Evolutionary conservation across 2,888 invertebrate species (phyloP).

Genomic region (Sinohyriopsis cumingii): DNA sequence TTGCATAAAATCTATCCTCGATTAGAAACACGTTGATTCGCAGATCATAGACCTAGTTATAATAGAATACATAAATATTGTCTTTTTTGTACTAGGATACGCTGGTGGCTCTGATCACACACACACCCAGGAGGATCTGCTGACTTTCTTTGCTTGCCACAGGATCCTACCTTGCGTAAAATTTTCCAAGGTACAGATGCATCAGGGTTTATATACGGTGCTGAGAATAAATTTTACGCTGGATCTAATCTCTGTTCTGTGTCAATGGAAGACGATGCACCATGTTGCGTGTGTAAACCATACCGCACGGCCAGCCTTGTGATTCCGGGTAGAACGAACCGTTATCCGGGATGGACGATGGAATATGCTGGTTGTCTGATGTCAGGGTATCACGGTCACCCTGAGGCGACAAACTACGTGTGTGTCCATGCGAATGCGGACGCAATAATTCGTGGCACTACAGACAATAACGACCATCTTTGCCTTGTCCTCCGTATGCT

Average conservation of each 20-base stretch:
- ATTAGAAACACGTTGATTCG: no score
- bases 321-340: conserved; percentile 21
- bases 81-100: conserved; percentile 9
- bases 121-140: conserved; percentile 12
- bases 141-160: conserved; percentile 19
- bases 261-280: conserved; percentile 12
- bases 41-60: no score
- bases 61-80: no score
- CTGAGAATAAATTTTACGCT: conserved; percentile 10
- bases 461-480: conserved; percentile 28
- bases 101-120: conserved; percentile 13
- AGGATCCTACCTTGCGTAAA: conserved; percentile 18
- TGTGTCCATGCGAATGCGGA: conserved; percentile 41
- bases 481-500: conserved; percentile 42
- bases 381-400: conserved; percentile 16
- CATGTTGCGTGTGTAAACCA: conserved; percentile 21
- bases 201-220: conserved; percentile 14
- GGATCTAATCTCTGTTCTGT: neutral
- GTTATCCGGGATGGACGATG: conserved; percentile 34
- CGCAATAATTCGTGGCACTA: conserved; percentile 9
- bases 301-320: neutral
- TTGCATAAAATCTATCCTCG: no score
- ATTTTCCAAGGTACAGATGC: conserved; percentile 1
- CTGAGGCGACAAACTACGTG: conserved; percentile 14
- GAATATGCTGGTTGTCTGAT: conserved; percentile 43